Percentiles rank a stretch among this genome's conserved stretches.
Evolutionary conservation across 2,888 invertebrate genomes (phyloP).

Genomic region (Hemistola chrysoprasaria): DNA sequence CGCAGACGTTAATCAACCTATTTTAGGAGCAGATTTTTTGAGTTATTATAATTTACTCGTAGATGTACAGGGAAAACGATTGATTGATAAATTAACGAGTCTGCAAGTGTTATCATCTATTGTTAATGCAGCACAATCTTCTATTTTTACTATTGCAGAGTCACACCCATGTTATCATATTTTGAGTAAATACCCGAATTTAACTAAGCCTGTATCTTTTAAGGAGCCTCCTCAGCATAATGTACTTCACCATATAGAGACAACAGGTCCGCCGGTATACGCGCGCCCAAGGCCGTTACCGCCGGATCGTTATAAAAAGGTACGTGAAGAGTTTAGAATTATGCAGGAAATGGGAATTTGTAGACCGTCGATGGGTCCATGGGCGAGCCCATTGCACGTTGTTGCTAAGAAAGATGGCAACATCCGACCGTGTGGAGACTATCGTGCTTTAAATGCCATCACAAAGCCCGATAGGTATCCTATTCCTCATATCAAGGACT

Average conservation of each 20-base stretch:
- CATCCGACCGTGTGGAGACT: constrained; percentile 39
- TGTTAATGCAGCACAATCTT: constrained; percentile 1
- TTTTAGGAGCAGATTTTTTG: too few species aligned
- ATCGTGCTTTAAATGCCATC: constrained; percentile 21
- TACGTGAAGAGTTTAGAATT: too few species aligned
- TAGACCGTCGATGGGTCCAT: constrained; percentile 30
- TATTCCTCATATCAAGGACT: constrained; percentile 20
- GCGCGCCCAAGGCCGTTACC: constrained; percentile 14
- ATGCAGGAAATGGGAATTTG: constrained; percentile 29
- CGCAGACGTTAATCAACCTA: constrained; percentile 27
- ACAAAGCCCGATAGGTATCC: constrained; percentile 27
- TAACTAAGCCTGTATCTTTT: constrained; percentile 20
- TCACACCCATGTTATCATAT: constrained; percentile 17
- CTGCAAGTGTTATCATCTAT: constrained; percentile 13
- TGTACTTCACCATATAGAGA: constrained; percentile 18
- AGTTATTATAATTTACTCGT: constrained; percentile 28
- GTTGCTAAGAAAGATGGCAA: constrained; percentile 33
- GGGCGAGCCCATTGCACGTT: constrained; percentile 35
- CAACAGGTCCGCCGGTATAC: constrained; percentile 18
- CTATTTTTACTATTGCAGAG: constrained; percentile 3
- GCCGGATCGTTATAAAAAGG: too few species aligned
- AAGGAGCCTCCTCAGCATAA: constrained; percentile 9
- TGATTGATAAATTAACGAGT: constrained; percentile 25
- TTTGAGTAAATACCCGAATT: constrained; percentile 20
- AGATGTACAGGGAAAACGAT: constrained; percentile 20